Evolutionary conservation across 2,113 vertebrate genomes (phyloP).

Genomic region (Pituophis catenifer): DNA sequence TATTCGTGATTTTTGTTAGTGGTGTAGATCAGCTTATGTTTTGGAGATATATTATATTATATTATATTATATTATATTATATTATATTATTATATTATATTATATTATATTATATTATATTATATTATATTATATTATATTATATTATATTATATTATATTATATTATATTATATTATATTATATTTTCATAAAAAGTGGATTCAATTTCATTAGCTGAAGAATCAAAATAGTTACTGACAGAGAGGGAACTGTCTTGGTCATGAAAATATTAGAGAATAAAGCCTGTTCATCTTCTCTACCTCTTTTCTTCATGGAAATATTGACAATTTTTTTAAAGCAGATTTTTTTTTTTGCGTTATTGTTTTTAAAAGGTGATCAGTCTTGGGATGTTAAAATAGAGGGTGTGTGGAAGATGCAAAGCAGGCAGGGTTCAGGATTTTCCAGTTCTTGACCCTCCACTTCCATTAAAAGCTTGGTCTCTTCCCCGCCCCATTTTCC

Average conservation of each 20-base stretch:
- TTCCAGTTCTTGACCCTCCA: not conserved
- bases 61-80: not conserved
- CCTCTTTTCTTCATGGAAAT: not conserved
- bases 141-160: not conserved
- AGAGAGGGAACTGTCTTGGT: not conserved
- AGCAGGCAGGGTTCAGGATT: not conserved
- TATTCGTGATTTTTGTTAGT: not conserved
- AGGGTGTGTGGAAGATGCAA: not conserved
- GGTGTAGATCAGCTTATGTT: not conserved
- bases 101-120: not conserved
- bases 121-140: not conserved
- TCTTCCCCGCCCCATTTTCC: not conserved
- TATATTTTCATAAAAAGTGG: not conserved
- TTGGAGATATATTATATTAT: not conserved
- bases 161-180: not conserved
- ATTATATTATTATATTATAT: too few relatives aligned
- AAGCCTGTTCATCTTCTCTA: not conserved
- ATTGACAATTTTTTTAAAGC: not conserved
- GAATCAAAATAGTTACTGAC: not conserved
- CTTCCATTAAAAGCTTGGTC: not conserved
- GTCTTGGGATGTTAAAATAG: not conserved
- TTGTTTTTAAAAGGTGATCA: not conserved
- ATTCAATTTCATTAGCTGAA: not conserved
- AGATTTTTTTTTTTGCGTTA: not conserved
- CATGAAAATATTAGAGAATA: not conserved